Evolutionary conservation across 2,113 vertebrate genomes (phyloP).

Genomic region (Platysteira castanea): DNA sequence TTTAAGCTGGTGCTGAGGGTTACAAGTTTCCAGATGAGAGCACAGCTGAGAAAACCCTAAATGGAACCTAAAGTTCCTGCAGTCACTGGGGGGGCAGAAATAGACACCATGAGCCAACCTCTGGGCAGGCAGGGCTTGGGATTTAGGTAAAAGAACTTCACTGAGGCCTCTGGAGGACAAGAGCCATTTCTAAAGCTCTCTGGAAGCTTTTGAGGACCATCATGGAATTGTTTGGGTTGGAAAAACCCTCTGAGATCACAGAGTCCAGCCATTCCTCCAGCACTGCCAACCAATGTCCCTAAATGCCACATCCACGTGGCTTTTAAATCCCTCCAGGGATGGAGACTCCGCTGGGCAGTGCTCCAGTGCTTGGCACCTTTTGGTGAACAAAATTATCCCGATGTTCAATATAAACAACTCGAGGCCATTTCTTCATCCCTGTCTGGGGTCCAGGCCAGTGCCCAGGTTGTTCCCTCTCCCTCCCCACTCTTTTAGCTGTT

Average conservation of each 20-base stretch:
- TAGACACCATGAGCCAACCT: neutral
- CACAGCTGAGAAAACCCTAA: neutral
- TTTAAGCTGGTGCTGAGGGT: neutral
- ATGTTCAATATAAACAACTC: neutral
- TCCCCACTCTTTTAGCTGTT: neutral
- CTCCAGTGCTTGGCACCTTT: neutral
- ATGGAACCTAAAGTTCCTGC: neutral
- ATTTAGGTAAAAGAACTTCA: neutral
- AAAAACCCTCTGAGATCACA: neutral
- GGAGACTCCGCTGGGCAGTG: neutral
- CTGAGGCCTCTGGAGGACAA: neutral
- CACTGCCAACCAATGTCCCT: neutral
- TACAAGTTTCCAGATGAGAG: neutral
- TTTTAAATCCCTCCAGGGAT: neutral
- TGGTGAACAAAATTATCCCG: neutral
- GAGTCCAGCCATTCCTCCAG: neutral
- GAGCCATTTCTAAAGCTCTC: neutral
- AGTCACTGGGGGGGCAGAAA: neutral
- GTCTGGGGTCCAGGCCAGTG: accelerated
- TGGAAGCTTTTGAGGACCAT: neutral
- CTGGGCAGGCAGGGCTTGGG: neutral
- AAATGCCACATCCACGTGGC: neutral
- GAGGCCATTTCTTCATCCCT: neutral
- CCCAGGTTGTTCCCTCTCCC: neutral
- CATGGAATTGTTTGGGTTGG: neutral